Base-by-base conservation (phyloP, 2,113 vertebrate genomes). In the Trachemys scripta region DNA sequence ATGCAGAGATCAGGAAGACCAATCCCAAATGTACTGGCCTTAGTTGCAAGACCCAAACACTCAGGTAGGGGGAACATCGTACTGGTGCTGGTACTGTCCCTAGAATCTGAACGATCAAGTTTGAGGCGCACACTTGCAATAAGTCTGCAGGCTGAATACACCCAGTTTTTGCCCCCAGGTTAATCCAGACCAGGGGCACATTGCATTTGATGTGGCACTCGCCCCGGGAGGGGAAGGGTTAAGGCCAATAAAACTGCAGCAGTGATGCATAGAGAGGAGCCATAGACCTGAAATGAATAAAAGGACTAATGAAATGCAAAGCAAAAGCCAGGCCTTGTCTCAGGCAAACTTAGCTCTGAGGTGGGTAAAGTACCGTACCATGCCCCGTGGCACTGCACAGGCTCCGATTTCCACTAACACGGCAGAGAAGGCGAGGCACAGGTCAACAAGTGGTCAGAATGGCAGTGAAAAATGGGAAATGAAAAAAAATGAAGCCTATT, bases 21-120 rank as follows among this genome's bases (percentile, higher is more conserved):
- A 94, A 89, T 75, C 4, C 69, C 5, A 5, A 42, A 56, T 0
- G 2, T 31, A 3, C 0, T 53, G 10, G 1, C 0, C 3, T 31
- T 82, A 29, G 42, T 59, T 7, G 59, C 50, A 10, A 81, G 49
- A 3, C 31, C 59, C 76, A 6, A 8, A 29, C 16, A 8, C 42
- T 45, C 76, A 0, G 12, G 20, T n/a, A 1, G 7, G 29, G 78
- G 56, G 8, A 1, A 0, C 6, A 10, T 7, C 29, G 54, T 51
- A 56, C 59, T 14, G 1, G 0, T 31, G 6, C 83, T 24, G 75
- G 47, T 35, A 3, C 31, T 1, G 51, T 35, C 31, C 1, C 1
- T 19, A 47, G 91, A 19, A 9, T 78, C 10, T 79, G 53, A 12
- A 0, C 11, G 78, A 5, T 35, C 78, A n/a, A 80, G 56, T 81